Evolutionary conservation across 2,797 vertebrate species (phyloP), one percentile per base, ranked within the genome.

Genomic region (Cheirogaleus major): DNA sequence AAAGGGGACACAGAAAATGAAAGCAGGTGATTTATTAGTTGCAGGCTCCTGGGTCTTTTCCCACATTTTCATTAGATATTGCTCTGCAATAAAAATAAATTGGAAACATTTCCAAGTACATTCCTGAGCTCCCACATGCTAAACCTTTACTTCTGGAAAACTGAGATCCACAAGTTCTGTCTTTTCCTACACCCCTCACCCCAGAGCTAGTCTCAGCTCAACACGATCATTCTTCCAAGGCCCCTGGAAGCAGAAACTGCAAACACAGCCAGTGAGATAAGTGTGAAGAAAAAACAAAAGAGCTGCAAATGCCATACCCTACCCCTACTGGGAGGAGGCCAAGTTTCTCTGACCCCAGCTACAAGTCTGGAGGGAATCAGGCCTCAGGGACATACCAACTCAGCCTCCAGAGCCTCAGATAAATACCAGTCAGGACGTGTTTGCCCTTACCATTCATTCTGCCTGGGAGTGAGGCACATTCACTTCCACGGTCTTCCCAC

Each of bases 61-160:
- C 80, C 84, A 61, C 69, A 65, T 72, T 82, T 93, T 89, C 94
- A 52, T 72, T 89, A 72, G 70, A 38, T 85, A 85, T 27, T 61
- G 73, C 72, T 89, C 73, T 59, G 96, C 93, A 83, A 95, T 96
- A 93, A 93, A 96, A 92, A 95, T 82, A 92, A 88, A 95, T 27
- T 38, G 38, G 92, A 91, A 97, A 93, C 78, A 57, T 91, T 93
- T 80, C 92, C 96, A 95, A 93, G 73, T 75, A 50, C 83, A 89
- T 89, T 96, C 91, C 84, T 93, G 52, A 88, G 76, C 67, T 27
- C 67, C 84, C 81, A 35, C 59, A 75, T 0, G 35, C 41, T 76
- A 59, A 55, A 23, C 5, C 59, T 85, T 70, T 38, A 78, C 84
- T 95, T 75, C 52, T 4, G 80, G 81, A 85, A 69, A 83, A 67